Conservation (phyloP, 1,140 invertebrate genomes). For the Drosophila sturtevanti region DNA sequence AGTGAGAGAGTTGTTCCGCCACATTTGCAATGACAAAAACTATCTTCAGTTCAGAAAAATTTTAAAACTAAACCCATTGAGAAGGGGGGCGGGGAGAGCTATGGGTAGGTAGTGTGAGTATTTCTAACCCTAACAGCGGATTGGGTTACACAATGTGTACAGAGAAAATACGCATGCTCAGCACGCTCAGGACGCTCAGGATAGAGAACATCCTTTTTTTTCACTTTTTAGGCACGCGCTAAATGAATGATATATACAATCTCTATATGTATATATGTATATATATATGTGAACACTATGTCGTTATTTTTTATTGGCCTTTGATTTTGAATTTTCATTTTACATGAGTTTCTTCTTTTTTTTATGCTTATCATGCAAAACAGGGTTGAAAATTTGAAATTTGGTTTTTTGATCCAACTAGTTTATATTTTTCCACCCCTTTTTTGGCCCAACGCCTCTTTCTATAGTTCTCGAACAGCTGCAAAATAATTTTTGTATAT, state of each 20-base stretch:
- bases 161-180: conserved; percentile 57
- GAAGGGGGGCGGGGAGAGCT: too few species aligned
- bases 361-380: conserved; percentile 69
- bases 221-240: conserved; percentile 61
- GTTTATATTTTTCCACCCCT: conserved; percentile 65
- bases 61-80: conserved; percentile 12
- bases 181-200: too few species aligned
- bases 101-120: neutral
- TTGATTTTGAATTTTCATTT: conserved; percentile 29
- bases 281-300: conserved; percentile 23
- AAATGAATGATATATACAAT: conserved; percentile 53
- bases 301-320: conserved; percentile 57
- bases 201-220: conserved; percentile 50
- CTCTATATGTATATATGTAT: conserved; percentile 20
- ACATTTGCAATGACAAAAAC: conserved; percentile 59
- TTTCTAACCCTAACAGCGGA: conserved; percentile 59
- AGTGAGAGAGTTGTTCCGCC: conserved; percentile 52
- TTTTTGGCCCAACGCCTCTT: conserved; percentile 24
- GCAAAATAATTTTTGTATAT: conserved; percentile 32
- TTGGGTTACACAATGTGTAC: conserved; percentile 72
- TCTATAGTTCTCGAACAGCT: conserved; percentile 42
- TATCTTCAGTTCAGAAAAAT: conserved; percentile 41
- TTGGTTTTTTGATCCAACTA: too few species aligned
- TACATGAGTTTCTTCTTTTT: conserved; percentile 31
- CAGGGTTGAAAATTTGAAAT: conserved; percentile 64